Evolutionary conservation across 2,113 vertebrate genomes (phyloP), one percentile per base, ranked within the genome.

Genomic region (Columba janthina): DNA sequence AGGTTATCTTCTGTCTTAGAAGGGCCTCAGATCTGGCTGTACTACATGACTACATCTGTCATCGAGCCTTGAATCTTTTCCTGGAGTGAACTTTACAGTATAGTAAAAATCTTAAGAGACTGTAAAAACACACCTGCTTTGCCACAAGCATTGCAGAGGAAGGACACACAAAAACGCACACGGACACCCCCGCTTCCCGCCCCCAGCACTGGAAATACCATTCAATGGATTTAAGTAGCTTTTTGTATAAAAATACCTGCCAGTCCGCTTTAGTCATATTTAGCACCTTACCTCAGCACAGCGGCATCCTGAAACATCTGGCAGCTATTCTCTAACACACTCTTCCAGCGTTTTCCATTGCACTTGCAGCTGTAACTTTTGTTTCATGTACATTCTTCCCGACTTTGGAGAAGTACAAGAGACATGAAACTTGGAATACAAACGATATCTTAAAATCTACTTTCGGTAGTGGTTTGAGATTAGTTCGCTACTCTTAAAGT

Each of bases 121-220:
- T 38, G 20, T 62, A 24, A 50, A 80, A 54, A 20, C 31, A n/a
- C 10, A 74, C 11, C 26, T 91, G 65, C 58, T 65, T 85, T 84
- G 89, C 40, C 48, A 78, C 58, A n/a, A 64, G 20, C 53, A 36
- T 48, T 81, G 84, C 69, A 75, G 70, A 78, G 48, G 60, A 54
- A 22, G 40, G 34, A 40, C 10, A 34, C 4, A 8, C 14, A 56
- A 5, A 29, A 28, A 74, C 12, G 19, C 40, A 11, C 2, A 15
- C 17, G 50, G 16, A 10, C 17, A 7, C 13, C 11, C 16, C 16
- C 15, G 7, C 12, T 42, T 5, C 32, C 18, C 0, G 0, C 36
- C 4, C 34, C 62, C 75, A 44, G 54, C 12, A 44, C 51, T 71
- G 34, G 31, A 51, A 88, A 56, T 60, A 56, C 32, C 29, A 32